Evolutionary conservation across 2,113 vertebrate species (phyloP).

Genomic region (Ascaphus truei): DNA sequence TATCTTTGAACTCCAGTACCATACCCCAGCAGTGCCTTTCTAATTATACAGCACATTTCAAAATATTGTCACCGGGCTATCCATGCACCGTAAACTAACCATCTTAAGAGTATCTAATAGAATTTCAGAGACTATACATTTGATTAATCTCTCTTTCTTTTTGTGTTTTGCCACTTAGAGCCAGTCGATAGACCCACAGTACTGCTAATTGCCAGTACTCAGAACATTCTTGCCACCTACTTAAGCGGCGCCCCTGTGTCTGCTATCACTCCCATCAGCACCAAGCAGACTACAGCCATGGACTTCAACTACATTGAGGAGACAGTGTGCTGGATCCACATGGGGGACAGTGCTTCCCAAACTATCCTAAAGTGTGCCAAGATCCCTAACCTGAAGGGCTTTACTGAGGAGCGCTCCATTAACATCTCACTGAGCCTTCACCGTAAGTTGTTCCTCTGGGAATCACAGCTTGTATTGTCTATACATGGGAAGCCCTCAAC

Average conservation of each 20-base stretch:
- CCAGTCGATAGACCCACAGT: conserved; percentile 86
- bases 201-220: conserved; percentile 90
- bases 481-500: too few species aligned
- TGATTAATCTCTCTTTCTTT: too few species aligned
- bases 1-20: too few species aligned
- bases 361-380: conserved; percentile 89
- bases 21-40: too few species aligned
- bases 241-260: conserved; percentile 76
- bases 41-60: too few species aligned
- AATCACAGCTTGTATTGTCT: background rate
- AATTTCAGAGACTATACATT: too few species aligned
- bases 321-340: conserved; percentile 91
- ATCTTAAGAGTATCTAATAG: too few species aligned
- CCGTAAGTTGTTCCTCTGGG: conserved; percentile 71
- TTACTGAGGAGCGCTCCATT: conserved; percentile 77
- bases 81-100: too few species aligned
- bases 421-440: conserved; percentile 94
- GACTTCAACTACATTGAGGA: conserved; percentile 90
- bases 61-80: too few species aligned
- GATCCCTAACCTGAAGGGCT: conserved; percentile 84
- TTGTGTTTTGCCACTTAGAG: conserved; percentile 56
- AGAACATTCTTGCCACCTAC: conserved; percentile 89
- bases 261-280: conserved; percentile 76
- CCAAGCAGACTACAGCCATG: conserved; percentile 94
- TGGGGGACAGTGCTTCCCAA: conserved; percentile 79